Percentiles rank a stretch among this genome's conserved stretches.
Evolutionary conservation across 2,113 vertebrate species (phyloP).

Genomic region (Proterorhinus semilunaris): DNA sequence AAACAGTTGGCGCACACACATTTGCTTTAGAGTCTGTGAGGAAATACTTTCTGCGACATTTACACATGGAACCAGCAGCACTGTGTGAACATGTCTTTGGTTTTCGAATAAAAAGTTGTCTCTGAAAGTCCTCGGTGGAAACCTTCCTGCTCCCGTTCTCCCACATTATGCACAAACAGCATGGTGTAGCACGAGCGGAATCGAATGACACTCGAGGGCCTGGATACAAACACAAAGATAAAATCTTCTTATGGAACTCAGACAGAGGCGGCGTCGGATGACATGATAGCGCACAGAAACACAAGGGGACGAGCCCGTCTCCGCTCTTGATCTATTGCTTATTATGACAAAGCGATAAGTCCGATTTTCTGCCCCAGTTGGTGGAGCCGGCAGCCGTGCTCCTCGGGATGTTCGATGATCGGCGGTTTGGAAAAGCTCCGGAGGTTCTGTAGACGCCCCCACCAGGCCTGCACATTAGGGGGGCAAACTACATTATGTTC

Average conservation of each 20-base stretch:
- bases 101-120: background rate
- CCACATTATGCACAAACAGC: conserved; percentile 3
- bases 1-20: too few species aligned
- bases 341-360: conserved; percentile 59
- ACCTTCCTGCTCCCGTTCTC: background rate
- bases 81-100: too few species aligned
- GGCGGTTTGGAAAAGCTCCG: conserved; percentile 58
- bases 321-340: conserved; percentile 32
- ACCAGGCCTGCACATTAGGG: conserved; percentile 33
- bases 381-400: conserved; percentile 55
- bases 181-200: background rate
- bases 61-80: too few species aligned
- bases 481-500: background rate
- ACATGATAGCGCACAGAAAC: conserved; percentile 7
- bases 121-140: background rate
- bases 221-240: background rate
- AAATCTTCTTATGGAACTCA: conserved; percentile 1
- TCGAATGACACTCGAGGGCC: conserved; percentile 7
- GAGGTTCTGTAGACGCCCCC: conserved; percentile 37
- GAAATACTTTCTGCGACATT: too few species aligned
- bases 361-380: conserved; percentile 76
- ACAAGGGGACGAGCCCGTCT: conserved; percentile 16
- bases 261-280: background rate
- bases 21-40: too few species aligned
- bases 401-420: conserved; percentile 58